Evolutionary conservation across 2,113 vertebrate species (phyloP).

Genomic region (Poeciliopsis prolifica): DNA sequence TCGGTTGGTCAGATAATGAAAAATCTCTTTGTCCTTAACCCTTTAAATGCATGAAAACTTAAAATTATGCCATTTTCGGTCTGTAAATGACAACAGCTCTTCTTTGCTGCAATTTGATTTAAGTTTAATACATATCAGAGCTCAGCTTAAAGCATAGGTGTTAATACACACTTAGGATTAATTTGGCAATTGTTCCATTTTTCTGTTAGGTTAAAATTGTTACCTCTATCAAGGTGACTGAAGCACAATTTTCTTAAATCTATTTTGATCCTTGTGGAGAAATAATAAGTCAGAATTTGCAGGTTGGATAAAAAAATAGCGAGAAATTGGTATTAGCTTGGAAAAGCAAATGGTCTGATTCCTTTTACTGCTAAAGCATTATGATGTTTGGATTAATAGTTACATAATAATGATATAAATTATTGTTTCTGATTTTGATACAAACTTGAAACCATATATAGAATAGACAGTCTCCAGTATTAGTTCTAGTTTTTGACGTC

Average conservation of each 20-base stretch:
- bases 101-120: not conserved
- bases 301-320: too few species aligned
- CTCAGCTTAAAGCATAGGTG: not conserved
- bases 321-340: not conserved
- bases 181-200: not conserved
- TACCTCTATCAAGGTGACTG: not conserved
- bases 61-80: too few species aligned
- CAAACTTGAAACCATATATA: not conserved
- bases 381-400: not conserved
- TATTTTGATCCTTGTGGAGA: not conserved
- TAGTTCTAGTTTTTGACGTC: not conserved
- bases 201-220: not conserved
- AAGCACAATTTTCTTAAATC: not conserved
- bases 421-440: not conserved
- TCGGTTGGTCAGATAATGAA: not conserved
- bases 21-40: not conserved
- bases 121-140: not conserved
- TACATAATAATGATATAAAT: not conserved
- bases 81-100: too few species aligned
- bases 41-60: too few species aligned
- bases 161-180: not conserved
- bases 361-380: not conserved
- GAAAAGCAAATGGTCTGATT: not conserved
- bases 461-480: not conserved
- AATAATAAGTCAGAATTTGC: not conserved